These are phyloP conservation scores for Clamator glandarius DNA, from an alignment of 2,797 vertebrate species.

Conservation along the genomic window DNA sequence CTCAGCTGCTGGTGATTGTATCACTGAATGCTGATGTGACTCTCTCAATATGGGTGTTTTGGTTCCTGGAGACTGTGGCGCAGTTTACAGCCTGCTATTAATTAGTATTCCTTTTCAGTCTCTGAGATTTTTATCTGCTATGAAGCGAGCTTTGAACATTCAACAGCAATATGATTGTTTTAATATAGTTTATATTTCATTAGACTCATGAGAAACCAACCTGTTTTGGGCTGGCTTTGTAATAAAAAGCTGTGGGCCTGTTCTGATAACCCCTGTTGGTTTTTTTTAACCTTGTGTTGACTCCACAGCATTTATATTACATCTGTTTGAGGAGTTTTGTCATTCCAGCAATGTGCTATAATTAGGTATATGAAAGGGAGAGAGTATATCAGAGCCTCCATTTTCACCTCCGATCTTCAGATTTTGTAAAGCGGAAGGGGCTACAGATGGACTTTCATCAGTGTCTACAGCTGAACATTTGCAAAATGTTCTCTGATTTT, in stretches of 20 bases:
- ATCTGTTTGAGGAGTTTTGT: conserved; percentile 6
- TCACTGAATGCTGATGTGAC: conserved; percentile 30
- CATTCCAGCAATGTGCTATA: neutral
- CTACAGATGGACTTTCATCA: neutral
- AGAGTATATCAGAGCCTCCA: neutral
- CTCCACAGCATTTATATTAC: neutral
- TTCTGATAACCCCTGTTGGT: neutral
- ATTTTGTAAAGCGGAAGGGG: neutral
- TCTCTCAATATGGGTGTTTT: conserved; percentile 45
- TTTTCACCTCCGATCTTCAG: neutral
- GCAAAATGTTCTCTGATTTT: neutral
- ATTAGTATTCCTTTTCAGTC: conserved; percentile 63
- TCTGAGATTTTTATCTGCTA: conserved; percentile 61
- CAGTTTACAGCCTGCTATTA: conserved; percentile 59
- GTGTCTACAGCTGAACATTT: neutral
- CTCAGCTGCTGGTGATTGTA: conserved; percentile 56
- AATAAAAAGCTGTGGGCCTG: conserved; percentile 29
- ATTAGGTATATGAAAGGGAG: neutral
- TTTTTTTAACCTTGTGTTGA: neutral
- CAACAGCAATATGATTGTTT: conserved; percentile 54
- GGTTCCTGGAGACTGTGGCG: neutral
- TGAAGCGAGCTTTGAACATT: conserved; percentile 57
- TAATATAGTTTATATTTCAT: conserved; percentile 53
- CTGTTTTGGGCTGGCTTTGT: conserved; percentile 20
- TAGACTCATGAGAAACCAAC: conserved; percentile 12